A percentile compares a stretch with the other conserved stretches of the same genome.
phyloP scores from a whole-genome alignment of 2,888 invertebrate genomes.

The Perdita meconis region DNA sequence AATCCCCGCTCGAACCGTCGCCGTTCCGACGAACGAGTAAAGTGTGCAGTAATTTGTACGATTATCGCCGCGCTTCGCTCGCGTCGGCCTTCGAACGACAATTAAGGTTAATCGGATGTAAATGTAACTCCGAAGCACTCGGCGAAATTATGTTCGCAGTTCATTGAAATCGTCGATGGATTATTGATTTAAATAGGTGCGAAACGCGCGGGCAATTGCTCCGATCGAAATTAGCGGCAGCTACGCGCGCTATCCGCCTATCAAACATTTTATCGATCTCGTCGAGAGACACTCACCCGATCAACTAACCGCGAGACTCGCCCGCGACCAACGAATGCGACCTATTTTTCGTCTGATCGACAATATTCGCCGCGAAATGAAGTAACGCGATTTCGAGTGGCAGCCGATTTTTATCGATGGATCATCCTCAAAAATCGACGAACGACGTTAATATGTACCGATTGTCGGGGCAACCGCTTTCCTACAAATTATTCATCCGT shows the following conservation, averaged over 20 bases:
- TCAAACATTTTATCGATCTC: conserved; percentile 27
- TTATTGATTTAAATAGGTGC: conserved; percentile 22
- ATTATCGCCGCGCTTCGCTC: neutral
- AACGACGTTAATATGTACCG: neutral
- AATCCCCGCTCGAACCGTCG: neutral
- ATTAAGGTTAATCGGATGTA: conserved; percentile 52
- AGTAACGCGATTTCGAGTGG: neutral
- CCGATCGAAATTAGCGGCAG: conserved; percentile 14
- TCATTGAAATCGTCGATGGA: conserved; percentile 26
- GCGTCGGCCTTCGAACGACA: conserved; percentile 25
- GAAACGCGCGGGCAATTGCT: neutral
- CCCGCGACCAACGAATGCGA: neutral
- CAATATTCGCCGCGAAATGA: neutral
- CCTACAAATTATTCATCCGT: conserved; percentile 1
- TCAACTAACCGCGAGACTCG: conserved; percentile 29
- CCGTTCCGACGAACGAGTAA: neutral
- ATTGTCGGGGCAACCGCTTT: neutral
- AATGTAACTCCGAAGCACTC: conserved; percentile 39
- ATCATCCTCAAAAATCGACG: neutral
- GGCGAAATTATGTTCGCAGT: conserved; percentile 41
- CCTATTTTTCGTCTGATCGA: conserved; percentile 17
- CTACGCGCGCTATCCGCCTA: neutral
- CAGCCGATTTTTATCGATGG: neutral
- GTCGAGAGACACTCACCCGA: conserved; percentile 1
- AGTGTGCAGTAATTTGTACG: neutral